Base-by-base conservation (phyloP, 1,140 invertebrate species). In the Homalodisca vitripennis region DNA sequence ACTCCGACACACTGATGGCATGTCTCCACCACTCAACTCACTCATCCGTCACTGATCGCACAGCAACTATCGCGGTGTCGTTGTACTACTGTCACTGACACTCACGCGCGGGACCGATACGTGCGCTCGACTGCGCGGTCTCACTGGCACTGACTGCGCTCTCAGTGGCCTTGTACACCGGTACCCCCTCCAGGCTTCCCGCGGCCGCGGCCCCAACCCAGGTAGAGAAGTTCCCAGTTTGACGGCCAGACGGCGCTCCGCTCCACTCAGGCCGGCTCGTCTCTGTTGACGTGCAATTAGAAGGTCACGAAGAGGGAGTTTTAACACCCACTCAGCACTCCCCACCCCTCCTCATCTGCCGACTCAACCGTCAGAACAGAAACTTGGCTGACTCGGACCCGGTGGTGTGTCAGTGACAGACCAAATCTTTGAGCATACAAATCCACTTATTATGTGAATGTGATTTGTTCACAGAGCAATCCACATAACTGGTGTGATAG, bases 11-110 rank as follows among this genome's bases (percentile, higher is more conserved):
- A 68, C 32, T 27, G 34, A 26, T 32, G 20, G 29, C 70, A 32
- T 48, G 32, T 31, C 63, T 67, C 68, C 71, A 47, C 72, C 72
- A 73, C 72, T 73, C 69, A 71, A 73, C 60, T 70, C 72, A 73
- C 72, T 71, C 72, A 73, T 72, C n/a, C 48, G 66, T 31, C 30
- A 53, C 66, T 60, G 12, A 22, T 53, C n/a, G n/a, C n/a, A n/a
- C n/a, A n/a, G n/a, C n/a, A n/a, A n/a, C n/a, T n/a, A n/a, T n/a
- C n/a, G n/a, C n/a, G n/a, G n/a, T n/a, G n/a, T n/a, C n/a, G n/a
- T n/a, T 41, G 17, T 41, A 10, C 6, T 41, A 41, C 34, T 34
- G 66, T 31, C 30, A 53, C 66, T 60, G 12, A 53, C 20, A 27
- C 26, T 10, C 22, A 22, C 27, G 29, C 55, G 55, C 55, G 55